Evolutionary conservation across 2,797 vertebrate species (phyloP), one percentile per base, ranked within the genome.

Genomic region (Staurois parvus): DNA sequence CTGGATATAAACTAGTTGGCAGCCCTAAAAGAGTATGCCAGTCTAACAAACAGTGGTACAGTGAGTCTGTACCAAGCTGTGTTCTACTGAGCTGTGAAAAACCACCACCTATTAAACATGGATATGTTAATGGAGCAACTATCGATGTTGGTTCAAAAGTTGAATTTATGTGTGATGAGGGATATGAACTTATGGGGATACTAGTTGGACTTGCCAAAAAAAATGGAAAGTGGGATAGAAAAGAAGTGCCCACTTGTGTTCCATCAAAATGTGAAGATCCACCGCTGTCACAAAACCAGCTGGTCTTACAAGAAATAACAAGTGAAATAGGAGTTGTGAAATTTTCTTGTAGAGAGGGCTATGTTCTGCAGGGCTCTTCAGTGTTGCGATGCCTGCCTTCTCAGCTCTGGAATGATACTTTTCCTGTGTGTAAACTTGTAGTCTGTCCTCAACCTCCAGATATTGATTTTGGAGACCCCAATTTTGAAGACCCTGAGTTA

Each of bases 21-120:
- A 97, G 91, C 62, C 89, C 94, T 1, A 91, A 96, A 17, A 94
- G 96, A 83, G 84, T 94, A 86, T 99, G 98, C 90, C 97, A 97
- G 91, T 96, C 96, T 76, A 99, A 99, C 91, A 96, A 97, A 1
- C 96, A 97, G 0, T 99, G 98, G 98, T 94, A 97, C 88, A 98
- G 94, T 88, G 94, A 90, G 15, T 93, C 95, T 5, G 93, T 94
- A 70, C 96, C 97, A 67, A 84, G 87, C n/a, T 99, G 98, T 74
- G 79, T 95, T 80, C 96, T 96, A 26, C 91, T 98, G 84, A 97
- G 93, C 89, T 99, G 98, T 84, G 94, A 95, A 75, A 93, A 95
- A 76, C 98, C 98, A 80, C 96, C 96, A 21, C 85, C 92, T 8
- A 88, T 99, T 28, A 89, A 89, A 62, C 94, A 98, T 0, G 98